Evolutionary conservation across 2,797 vertebrate genomes (phyloP), one percentile per base, ranked within the genome.

Genomic region (Otolemur crassicaudatus): DNA sequence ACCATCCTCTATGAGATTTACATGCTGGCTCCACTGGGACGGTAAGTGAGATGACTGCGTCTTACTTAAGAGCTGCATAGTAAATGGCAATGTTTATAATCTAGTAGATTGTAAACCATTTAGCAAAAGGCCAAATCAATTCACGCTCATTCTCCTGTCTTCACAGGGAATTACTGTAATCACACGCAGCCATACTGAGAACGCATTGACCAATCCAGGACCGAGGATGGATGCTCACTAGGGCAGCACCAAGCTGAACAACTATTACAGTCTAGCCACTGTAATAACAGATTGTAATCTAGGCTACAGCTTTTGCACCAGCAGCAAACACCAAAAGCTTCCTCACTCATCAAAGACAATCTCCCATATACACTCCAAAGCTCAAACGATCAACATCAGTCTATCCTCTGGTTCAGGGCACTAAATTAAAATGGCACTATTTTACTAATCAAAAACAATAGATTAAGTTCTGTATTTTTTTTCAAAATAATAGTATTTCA

Each of bases 111-210:
- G 63, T 94, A 58, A 92, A 91, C 73, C 67, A 86, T 82, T 73
- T 80, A 83, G 49, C 85, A 40, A 95, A 75, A 88, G 22, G n/a
- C 12, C 53, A 95, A 88, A 87, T 77, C 58, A 76, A 90, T 72
- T 88, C 29, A 63, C 61, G 19, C 43, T 29, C 56, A 60, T 65
- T 27, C 46, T 46, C 34, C 11, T 76, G 34, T 17, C 63, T 82
- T 87, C 69, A 19, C 2, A 69, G n/a, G 79, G 12, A 34, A 61
- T 61, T 37, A 75, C 14, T 79, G 5, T 56, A 58, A 77, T 53
- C 53, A 88, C 56, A 40, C 9, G 75, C 7, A 69, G 63, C 13
- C 4, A 46, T 8, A 12, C 7, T 17, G 58, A 70, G 37, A 46
- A 80, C n/a, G 76, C 31, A 53, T 0, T 67, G 34, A 89, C 29